Evolutionary conservation across 2,113 vertebrate species (phyloP).

Genomic region (Nycticryphes semicollaris): DNA sequence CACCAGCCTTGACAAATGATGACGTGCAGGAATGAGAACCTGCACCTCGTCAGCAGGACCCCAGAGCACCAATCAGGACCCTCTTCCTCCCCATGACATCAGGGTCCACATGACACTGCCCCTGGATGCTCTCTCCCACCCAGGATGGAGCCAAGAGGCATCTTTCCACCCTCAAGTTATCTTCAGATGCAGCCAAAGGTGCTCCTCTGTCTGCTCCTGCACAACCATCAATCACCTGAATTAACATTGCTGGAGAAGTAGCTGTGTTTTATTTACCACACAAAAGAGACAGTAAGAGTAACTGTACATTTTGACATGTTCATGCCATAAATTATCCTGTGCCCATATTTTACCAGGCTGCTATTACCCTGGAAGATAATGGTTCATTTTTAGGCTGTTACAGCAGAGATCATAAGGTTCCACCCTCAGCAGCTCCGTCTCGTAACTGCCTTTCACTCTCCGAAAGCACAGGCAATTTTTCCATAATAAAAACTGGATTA

Average conservation of each 20-base stretch:
- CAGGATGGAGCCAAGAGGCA: neutral
- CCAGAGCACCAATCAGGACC: accelerated
- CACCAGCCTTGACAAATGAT: neutral
- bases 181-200: neutral
- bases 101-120: accelerated
- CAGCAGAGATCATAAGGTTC: slow-evolving; percentile 76
- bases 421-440: slow-evolving; percentile 77
- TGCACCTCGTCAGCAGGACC: accelerated
- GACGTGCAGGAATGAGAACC: accelerated
- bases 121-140: neutral
- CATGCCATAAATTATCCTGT: slow-evolving; percentile 60
- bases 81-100: accelerated
- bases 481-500: slow-evolving; percentile 99
- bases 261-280: neutral
- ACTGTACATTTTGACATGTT: slow-evolving; percentile 22
- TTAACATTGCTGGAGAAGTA: neutral
- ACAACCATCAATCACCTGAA: neutral
- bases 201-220: neutral
- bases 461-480: slow-evolving; percentile 89
- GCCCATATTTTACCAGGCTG: slow-evolving; percentile 65
- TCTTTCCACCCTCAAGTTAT: accelerated
- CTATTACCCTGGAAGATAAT: slow-evolving; percentile 74
- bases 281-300: neutral
- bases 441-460: slow-evolving; percentile 84
- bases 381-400: slow-evolving; percentile 74